phyloP scores from a whole-genome alignment of 2,888 invertebrate genomes.

The Bugulina stolonifera region DNA sequence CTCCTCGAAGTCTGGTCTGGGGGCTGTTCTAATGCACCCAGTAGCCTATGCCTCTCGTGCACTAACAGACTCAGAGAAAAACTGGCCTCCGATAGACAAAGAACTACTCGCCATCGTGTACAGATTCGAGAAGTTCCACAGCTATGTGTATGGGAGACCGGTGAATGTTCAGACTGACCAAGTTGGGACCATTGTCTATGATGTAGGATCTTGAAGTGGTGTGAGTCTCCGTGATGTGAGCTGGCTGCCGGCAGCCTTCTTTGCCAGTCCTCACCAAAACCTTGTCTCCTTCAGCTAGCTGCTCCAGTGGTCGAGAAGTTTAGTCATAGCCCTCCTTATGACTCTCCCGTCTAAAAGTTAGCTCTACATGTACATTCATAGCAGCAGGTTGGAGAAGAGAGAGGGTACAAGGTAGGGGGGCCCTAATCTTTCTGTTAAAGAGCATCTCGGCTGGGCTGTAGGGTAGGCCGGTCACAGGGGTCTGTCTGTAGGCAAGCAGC shows the following conservation, averaged over 20 bases:
- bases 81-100: conserved; percentile 32
- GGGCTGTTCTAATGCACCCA: conserved; percentile 25
- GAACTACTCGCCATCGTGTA: conserved; percentile 31
- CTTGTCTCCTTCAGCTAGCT: no score
- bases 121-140: conserved; percentile 30
- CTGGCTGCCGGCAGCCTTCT: no score
- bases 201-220: no score
- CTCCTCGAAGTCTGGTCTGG: not conserved
- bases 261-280: no score
- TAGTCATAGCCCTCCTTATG: no score
- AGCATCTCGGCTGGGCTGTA: not conserved
- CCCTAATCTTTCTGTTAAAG: not conserved
- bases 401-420: not conserved
- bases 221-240: no score
- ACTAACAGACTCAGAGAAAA: conserved; percentile 30
- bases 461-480: not conserved
- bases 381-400: not conserved
- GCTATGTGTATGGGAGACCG: conserved; percentile 30
- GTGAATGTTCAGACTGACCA: conserved; percentile 31
- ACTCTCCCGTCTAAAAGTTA: no score
- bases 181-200: no score
- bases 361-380: no score
- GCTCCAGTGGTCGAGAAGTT: no score
- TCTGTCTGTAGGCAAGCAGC: not conserved
- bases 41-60: conserved; percentile 32